Conservation (phyloP, 2,113 vertebrate genomes). For the Trogon melanurus region DNA sequence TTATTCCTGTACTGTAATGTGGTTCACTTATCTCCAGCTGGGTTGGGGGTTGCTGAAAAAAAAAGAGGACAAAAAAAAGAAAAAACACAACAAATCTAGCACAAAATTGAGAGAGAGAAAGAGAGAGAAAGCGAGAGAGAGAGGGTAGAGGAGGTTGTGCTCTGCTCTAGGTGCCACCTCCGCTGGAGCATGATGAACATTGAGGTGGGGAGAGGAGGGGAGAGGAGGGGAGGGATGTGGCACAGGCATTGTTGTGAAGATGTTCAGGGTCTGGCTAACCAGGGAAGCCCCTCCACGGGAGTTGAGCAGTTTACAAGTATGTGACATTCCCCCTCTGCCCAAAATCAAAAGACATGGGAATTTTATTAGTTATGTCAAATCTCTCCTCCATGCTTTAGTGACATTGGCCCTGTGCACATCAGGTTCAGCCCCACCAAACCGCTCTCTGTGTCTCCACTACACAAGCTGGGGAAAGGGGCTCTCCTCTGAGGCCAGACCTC, state of each 20-base stretch:
- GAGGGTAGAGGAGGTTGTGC: neutral
- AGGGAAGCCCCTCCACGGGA: neutral
- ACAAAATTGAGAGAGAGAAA: neutral
- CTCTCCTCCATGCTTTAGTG: neutral
- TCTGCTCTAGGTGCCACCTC: neutral
- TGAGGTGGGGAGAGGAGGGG: neutral
- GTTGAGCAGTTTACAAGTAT: neutral
- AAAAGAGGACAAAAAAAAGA: neutral
- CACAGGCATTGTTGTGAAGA: neutral
- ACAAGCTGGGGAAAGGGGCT: neutral
- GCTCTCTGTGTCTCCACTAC: neutral
- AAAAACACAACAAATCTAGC: neutral
- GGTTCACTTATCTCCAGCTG: constrained; percentile 60
- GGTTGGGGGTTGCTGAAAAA: constrained; percentile 53
- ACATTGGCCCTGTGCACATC: neutral
- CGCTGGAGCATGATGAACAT: neutral
- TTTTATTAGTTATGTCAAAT: neutral
- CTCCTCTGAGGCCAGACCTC: rapidly evolving
- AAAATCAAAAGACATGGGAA: neutral
- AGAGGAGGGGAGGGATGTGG: neutral
- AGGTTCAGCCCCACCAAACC: neutral
- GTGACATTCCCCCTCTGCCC: rapidly evolving
- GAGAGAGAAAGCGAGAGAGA: neutral
- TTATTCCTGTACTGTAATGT: constrained; percentile 55
- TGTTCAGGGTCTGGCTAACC: neutral